A percentile compares a stretch with the other conserved stretches of the same genome.
Conservation (phyloP, 2,113 vertebrate species). For the Upupa epops region DNA sequence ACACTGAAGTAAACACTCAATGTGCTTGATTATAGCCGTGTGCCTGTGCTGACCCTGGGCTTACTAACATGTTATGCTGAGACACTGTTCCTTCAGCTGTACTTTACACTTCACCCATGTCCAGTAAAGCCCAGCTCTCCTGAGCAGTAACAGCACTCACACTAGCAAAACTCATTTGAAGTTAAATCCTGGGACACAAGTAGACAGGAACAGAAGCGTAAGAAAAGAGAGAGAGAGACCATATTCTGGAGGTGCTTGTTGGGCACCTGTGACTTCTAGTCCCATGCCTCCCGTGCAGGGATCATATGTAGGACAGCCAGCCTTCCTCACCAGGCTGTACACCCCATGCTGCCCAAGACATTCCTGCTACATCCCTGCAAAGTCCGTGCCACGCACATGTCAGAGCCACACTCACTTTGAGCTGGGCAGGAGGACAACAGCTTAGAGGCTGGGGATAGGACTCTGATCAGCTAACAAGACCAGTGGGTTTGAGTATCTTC, state of each 20-base stretch:
- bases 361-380: not conserved
- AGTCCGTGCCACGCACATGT: accelerated
- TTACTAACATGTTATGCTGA: constrained; percentile 9
- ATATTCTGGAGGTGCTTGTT: not conserved
- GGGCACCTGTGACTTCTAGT: not conserved
- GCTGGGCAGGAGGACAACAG: accelerated
- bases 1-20: not conserved
- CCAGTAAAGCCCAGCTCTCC: not conserved
- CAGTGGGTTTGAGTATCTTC: not conserved
- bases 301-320: not conserved
- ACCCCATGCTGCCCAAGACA: accelerated
- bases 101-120: not conserved
- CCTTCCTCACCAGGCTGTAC: not conserved
- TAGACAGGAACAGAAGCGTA: not conserved
- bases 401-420: accelerated
- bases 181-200: not conserved
- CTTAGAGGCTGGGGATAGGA: not conserved
- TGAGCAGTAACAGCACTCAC: not conserved
- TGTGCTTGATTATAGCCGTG: not conserved
- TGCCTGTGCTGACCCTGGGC: not conserved
- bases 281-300: not conserved
- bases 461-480: not conserved
- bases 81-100: not conserved
- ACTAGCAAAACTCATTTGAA: not conserved
- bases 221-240: not conserved